Percentiles rank a stretch among this genome's conserved stretches.
Conservation (phyloP, 2,113 vertebrate species). For the Plestiodon gilberti region DNA sequence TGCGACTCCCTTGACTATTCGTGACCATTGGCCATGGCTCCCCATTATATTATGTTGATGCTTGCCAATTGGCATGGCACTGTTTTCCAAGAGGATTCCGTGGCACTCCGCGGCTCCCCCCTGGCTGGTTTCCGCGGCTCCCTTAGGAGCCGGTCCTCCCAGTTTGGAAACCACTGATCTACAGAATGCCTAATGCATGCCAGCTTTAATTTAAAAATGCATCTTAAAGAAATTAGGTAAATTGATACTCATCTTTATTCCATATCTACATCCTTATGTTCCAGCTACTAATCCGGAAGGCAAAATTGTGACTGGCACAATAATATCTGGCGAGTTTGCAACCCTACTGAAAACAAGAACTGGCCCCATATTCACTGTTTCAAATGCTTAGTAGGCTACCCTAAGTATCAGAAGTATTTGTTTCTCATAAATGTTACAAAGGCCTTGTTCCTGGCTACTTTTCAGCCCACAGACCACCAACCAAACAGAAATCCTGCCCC, state of each 20-base stretch:
- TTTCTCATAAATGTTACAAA: conserved; percentile 27
- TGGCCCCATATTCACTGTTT: neutral
- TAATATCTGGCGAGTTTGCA: neutral
- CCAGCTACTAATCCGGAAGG: neutral
- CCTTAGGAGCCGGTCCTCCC: too few relatives aligned
- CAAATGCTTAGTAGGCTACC: neutral
- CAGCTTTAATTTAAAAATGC: neutral
- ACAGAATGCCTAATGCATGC: neutral
- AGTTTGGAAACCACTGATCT: too few relatives aligned
- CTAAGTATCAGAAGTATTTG: neutral
- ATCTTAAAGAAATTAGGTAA: neutral
- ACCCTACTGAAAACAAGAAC: neutral
- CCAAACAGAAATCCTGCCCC: conserved; percentile 64
- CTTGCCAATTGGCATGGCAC: too few relatives aligned
- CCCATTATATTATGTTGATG: too few relatives aligned
- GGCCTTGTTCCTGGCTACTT: conserved; percentile 32
- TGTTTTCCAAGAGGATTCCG: too few relatives aligned
- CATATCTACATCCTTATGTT: neutral
- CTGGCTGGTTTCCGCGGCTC: too few relatives aligned
- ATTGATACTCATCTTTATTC: neutral
- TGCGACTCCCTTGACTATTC: too few relatives aligned
- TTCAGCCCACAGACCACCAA: conserved; percentile 37
- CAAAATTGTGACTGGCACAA: neutral
- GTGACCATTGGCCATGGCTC: too few relatives aligned
- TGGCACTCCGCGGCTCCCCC: too few relatives aligned